Evolutionary conservation across 2,888 invertebrate species (phyloP).

Genomic region (Acronicta leporina): DNA sequence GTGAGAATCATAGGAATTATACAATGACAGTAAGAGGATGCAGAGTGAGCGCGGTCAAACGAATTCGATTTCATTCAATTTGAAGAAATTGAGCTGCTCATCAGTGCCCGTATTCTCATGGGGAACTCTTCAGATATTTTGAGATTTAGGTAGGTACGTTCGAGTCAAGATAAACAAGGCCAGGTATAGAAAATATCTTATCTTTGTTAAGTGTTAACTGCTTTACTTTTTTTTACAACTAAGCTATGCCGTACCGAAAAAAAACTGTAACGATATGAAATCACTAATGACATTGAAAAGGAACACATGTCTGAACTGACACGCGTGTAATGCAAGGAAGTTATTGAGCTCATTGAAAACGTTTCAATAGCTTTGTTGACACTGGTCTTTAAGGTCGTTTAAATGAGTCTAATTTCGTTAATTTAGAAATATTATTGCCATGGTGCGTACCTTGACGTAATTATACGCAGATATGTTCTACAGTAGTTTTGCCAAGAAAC

Average conservation of each 20-base stretch:
- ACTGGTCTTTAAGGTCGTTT: constrained; percentile 51
- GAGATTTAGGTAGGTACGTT: constrained; percentile 14
- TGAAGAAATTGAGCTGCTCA: constrained; percentile 10
- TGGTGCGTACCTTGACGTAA: constrained; percentile 9
- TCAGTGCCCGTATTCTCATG: constrained; percentile 25
- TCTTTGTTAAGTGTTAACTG: constrained; percentile 46
- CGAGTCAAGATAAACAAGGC: constrained; percentile 63
- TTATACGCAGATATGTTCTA: constrained; percentile 43
- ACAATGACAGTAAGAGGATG: constrained; percentile 6
- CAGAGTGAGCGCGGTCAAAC: constrained; percentile 9
- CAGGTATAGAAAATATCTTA: constrained; percentile 49
- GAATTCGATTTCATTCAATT: background rate
- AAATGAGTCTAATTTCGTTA: constrained; percentile 51
- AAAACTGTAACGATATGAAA: constrained; percentile 34
- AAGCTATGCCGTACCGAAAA: constrained; percentile 8
- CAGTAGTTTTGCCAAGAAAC: constrained; percentile 58
- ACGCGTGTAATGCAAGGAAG: constrained; percentile 53
- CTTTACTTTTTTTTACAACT: constrained; percentile 56
- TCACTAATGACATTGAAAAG: constrained; percentile 54
- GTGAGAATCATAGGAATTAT: constrained; percentile 9
- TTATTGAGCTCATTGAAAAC: constrained; percentile 68
- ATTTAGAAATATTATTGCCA: constrained; percentile 36
- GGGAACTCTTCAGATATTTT: constrained; percentile 16
- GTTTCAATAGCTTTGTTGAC: constrained; percentile 59
- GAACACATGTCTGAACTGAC: constrained; percentile 52